These are phyloP conservation scores for Chouioia cunea DNA, from an alignment of 2,888 invertebrate genomes.

Conservation along the genomic window DNA sequence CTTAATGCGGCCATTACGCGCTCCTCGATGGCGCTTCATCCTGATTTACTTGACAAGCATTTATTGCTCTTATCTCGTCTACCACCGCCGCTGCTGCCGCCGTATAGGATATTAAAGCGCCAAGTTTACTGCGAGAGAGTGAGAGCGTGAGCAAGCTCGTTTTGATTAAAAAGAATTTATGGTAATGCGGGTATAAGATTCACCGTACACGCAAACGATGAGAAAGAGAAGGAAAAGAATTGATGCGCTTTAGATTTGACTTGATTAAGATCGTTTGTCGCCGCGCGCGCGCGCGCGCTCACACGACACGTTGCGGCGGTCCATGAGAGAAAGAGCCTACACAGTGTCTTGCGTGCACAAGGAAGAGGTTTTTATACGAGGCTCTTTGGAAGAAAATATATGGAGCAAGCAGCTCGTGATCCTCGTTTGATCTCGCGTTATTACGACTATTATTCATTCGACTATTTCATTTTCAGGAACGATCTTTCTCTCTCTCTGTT, in stretches of 20 bases:
- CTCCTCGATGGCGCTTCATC: conserved; percentile 67
- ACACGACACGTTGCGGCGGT: no score
- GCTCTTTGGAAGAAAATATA: no score
- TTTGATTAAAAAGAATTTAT: conserved; percentile 44
- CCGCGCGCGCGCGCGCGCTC: not conserved
- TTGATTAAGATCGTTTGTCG: conserved; percentile 33
- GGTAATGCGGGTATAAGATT: conserved; percentile 12
- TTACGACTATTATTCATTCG: no score
- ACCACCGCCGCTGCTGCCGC: conserved; percentile 32
- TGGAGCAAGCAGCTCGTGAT: no score
- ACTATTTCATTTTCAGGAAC: no score
- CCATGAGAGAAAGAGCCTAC: not conserved
- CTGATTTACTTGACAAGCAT: conserved; percentile 67
- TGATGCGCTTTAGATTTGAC: conserved; percentile 41
- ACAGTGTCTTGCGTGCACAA: no score
- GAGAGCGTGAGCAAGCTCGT: conserved; percentile 11
- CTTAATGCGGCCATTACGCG: conserved; percentile 67
- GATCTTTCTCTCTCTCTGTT: no score
- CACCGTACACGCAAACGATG: not conserved
- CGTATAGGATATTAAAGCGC: conserved; percentile 56
- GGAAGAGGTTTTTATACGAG: no score
- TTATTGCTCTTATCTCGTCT: conserved; percentile 66
- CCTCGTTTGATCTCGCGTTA: no score
- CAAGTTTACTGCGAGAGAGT: conserved; percentile 23
- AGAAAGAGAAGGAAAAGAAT: conserved; percentile 22